These are phyloP conservation scores for Phalloptychus januarius DNA, from an alignment of 2,797 vertebrate species.

Conservation along the genomic window DNA sequence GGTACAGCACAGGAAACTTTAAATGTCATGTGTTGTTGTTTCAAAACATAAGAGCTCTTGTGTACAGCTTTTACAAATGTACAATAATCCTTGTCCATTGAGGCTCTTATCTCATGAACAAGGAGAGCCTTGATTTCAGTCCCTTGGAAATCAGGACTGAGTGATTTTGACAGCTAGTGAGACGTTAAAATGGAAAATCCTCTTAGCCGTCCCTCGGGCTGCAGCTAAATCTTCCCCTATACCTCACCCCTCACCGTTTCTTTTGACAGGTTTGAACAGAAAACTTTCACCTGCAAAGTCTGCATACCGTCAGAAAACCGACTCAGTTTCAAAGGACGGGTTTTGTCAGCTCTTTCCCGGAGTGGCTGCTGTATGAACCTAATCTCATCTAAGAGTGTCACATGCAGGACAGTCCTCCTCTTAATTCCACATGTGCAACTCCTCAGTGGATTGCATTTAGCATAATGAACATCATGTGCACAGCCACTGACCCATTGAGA, in stretches of 20 bases:
- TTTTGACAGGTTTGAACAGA: conserved; percentile 2
- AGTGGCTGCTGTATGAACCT: background rate
- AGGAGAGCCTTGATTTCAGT: no score
- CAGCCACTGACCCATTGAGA: conserved; percentile 45
- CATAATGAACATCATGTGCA: conserved; percentile 69
- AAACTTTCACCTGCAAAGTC: conserved; percentile 18
- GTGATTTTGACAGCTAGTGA: conserved; percentile 67
- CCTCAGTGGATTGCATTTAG: conserved; percentile 40
- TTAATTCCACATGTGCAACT: conserved; percentile 32
- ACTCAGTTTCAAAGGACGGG: background rate
- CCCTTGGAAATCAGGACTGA: conserved; percentile 25
- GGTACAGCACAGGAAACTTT: background rate
- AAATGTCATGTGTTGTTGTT: background rate
- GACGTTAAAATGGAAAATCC: conserved; percentile 76
- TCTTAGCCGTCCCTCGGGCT: conserved; percentile 53
- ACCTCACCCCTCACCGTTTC: background rate
- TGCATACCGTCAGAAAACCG: background rate
- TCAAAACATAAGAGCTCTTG: background rate
- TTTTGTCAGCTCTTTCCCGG: background rate
- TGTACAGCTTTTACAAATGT: conserved; percentile 1
- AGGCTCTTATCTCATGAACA: conserved; percentile 6
- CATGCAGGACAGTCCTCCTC: conserved; percentile 26
- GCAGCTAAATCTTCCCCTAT: conserved; percentile 29
- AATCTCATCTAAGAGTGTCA: conserved; percentile 26
- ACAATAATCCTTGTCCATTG: background rate